Evolutionary conservation across 2,797 vertebrate species (phyloP), one percentile per base, ranked within the genome.

Genomic region (Mycteria americana): DNA sequence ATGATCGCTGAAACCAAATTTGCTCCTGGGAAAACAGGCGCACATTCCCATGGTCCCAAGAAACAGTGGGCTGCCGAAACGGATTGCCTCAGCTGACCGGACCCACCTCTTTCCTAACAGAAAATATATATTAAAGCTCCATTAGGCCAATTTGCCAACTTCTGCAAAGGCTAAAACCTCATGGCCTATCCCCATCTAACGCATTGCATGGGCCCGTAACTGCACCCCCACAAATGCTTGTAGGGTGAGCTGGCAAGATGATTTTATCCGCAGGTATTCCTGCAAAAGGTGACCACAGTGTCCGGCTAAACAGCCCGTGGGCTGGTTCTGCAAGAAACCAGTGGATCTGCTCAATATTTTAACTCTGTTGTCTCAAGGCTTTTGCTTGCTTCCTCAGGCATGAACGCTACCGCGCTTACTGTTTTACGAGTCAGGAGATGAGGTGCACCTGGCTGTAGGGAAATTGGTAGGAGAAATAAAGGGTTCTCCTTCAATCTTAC

Each of bases 281-380:
- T 28, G 23, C 31, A 60, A 60, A 77, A 80, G 17, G 2, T 39
- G 23, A 54, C 6, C 8, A 24, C 8, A 19, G 17, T 7, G 16
- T 50, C 11, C 0, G 1, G n/a, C 10, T 79, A 24, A 45, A 46
- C 30, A 77, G 23, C 18, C 53, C 0, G 0, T 1, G 16, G 39
- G 31, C 13, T 28, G 43, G 11, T 33, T 70, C 80, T 67, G 48
- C 1, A 3, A 57, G 41, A 37, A 86, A 37, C 3, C 21, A 31
- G 33, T 2, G 13, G 72, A 51, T 48, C 27, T 73, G 53, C 33
- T 46, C 83, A 23, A 0, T n/a, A n/a, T 69, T 84, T 87, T 37
- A 65, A 35, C 8, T 60, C 21, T 64, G 16, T 14, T 53, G 2
- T 54, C 46, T 84, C n/a, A 41, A 54, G 62, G 57, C 7, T 68